These are phyloP conservation scores for Proterorhinus semilunaris DNA, from an alignment of 2,113 vertebrate genomes.

Conservation along the genomic window DNA sequence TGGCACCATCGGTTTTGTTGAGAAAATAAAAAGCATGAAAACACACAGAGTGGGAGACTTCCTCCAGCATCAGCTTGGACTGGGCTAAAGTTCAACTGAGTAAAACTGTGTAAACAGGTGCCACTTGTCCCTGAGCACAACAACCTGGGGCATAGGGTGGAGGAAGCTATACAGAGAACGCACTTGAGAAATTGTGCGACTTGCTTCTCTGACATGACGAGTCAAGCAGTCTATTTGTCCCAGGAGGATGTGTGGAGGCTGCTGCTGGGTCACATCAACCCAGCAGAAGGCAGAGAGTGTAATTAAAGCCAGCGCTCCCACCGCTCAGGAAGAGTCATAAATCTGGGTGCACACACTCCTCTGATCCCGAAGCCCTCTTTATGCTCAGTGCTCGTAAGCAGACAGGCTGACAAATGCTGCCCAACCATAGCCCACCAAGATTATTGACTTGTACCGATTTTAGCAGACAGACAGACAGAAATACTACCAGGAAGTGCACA, in stretches of 20 bases:
- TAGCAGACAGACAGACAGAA: background rate
- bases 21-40: slow-evolving; percentile 27
- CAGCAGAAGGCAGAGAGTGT: slow-evolving; percentile 39
- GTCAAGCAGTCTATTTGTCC: slow-evolving; percentile 64
- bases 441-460: slow-evolving; percentile 6
- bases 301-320: slow-evolving; percentile 69
- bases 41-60: slow-evolving; percentile 49
- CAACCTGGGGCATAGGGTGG: slow-evolving; percentile 10
- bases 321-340: slow-evolving; percentile 58
- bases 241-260: slow-evolving; percentile 44
- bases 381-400: slow-evolving; percentile 29
- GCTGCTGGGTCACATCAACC: slow-evolving; percentile 78
- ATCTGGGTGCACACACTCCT: slow-evolving; percentile 56
- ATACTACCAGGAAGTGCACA: background rate
- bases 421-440: slow-evolving; percentile 5
- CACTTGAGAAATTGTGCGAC: slow-evolving; percentile 38
- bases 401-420: slow-evolving; percentile 25
- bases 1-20: slow-evolving; percentile 29
- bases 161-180: slow-evolving; percentile 31
- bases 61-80: slow-evolving; percentile 30
- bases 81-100: slow-evolving; percentile 10
- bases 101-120: slow-evolving; percentile 29
- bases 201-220: slow-evolving; percentile 52
- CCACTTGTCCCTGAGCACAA: slow-evolving; percentile 29
- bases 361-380: slow-evolving; percentile 39